Evolutionary conservation across 2,888 invertebrate genomes (phyloP), one percentile per base, ranked within the genome.

Genomic region (Mythimna lalbum): DNA sequence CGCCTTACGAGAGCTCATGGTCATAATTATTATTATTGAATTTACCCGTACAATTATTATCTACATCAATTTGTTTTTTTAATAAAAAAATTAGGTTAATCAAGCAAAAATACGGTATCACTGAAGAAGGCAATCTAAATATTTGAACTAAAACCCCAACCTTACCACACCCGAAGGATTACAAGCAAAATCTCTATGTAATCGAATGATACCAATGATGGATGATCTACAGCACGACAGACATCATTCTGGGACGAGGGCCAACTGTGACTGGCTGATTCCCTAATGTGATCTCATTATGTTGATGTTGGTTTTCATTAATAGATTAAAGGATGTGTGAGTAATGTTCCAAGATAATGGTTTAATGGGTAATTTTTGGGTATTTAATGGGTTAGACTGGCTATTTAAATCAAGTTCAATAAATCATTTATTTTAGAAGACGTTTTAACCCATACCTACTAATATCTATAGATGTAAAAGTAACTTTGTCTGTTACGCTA

Each of bases 101-200:
- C 19, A 23, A 31, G 21, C 10, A 31, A n/a, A 75, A 50, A 33
- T 36, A 27, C 27, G 1, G 27, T 36, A 77, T 53, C 27, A 14
- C 19, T 69, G 12, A 17, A 56, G 7, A 43, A 57, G n/a, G 2
- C 19, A 36, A 59, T 78, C 17, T 78, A 57, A 47, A 52, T 57
- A 57, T 72, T 72, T 31, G n/a, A 60, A 68, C 59, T 69, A 23
- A 43, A 53, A 19, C 73, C 68, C 70, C 65, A 77, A 71, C 73
- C 60, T 68, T 77, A 73, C 75, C 64, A 59, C 52, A 70, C 53
- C 67, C 70, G 62, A 69, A 73, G 65, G 74, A 82, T 85, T 84
- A 85, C 77, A 73, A 59, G 83, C 80, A 4, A 65, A 71, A 82
- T 80, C 74, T 61, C 57, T 82, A 77, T 84, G 66, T 84, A 76